These are phyloP conservation scores for Chelonia mydas DNA, from an alignment of 2,797 vertebrate genomes.

Conservation along the genomic window DNA sequence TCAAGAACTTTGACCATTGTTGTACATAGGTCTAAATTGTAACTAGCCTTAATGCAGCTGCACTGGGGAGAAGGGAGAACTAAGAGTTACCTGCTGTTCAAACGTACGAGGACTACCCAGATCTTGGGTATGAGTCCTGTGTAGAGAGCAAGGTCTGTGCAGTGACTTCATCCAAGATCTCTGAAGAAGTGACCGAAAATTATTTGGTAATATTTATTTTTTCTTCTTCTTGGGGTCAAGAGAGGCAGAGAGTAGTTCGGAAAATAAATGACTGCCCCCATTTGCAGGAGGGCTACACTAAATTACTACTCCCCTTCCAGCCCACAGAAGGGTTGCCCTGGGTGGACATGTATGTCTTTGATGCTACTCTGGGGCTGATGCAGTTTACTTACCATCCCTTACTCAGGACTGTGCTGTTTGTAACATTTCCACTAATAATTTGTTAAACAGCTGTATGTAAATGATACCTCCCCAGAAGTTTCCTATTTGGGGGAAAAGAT, in stretches of 20 bases:
- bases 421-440: background rate
- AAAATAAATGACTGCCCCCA: background rate
- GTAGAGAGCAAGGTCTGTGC: background rate
- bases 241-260: background rate
- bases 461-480: slow-evolving; percentile 61
- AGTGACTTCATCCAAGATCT: too few relatives aligned
- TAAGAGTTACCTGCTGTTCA: background rate
- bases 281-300: background rate
- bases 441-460: slow-evolving; percentile 54
- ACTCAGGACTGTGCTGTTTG: background rate
- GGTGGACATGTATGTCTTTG: background rate
- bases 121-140: background rate
- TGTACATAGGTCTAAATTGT: background rate
- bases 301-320: background rate
- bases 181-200: background rate
- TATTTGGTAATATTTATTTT: background rate
- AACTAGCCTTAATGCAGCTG: background rate
- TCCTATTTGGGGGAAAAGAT: slow-evolving; percentile 50
- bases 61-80: background rate
- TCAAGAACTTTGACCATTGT: background rate
- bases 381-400: background rate
- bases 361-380: background rate
- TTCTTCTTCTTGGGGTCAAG: background rate
- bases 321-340: background rate
- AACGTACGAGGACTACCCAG: background rate